These are phyloP conservation scores for Tetragonula clypearis DNA, from an alignment of 1,140 invertebrate genomes.

Conservation along the genomic window DNA sequence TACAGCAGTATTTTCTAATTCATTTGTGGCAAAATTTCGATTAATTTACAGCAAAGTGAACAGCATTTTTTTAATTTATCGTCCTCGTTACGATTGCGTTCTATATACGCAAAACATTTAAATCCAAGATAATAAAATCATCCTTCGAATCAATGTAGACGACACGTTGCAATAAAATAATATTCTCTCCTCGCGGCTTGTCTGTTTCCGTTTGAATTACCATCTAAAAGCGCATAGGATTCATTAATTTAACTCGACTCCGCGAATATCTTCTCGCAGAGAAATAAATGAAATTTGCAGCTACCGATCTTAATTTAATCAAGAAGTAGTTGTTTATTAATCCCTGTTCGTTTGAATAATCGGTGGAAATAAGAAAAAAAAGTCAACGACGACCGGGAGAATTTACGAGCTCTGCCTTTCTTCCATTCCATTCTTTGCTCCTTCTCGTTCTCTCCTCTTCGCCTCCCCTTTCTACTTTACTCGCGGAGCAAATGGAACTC, in stretches of 20 bases:
- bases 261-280: too few species aligned
- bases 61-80: too few species aligned
- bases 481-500: conserved; percentile 10
- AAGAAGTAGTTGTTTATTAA: neutral
- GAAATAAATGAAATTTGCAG: neutral
- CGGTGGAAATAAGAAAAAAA: neutral
- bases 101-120: too few species aligned
- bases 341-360: neutral
- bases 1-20: too few species aligned
- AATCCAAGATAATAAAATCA: too few species aligned
- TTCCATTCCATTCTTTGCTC: neutral
- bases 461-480: neutral
- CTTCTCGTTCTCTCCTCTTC: neutral
- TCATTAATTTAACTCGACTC: neutral
- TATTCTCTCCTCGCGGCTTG: too few species aligned
- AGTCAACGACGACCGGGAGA: neutral
- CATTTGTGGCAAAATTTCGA: too few species aligned
- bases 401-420: neutral
- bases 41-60: too few species aligned
- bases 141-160: too few species aligned
- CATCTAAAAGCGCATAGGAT: neutral
- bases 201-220: too few species aligned
- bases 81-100: too few species aligned
- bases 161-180: too few species aligned
- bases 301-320: neutral